Conservation (phyloP, 1,140 invertebrate species). For the Notospermus geniculatus region DNA sequence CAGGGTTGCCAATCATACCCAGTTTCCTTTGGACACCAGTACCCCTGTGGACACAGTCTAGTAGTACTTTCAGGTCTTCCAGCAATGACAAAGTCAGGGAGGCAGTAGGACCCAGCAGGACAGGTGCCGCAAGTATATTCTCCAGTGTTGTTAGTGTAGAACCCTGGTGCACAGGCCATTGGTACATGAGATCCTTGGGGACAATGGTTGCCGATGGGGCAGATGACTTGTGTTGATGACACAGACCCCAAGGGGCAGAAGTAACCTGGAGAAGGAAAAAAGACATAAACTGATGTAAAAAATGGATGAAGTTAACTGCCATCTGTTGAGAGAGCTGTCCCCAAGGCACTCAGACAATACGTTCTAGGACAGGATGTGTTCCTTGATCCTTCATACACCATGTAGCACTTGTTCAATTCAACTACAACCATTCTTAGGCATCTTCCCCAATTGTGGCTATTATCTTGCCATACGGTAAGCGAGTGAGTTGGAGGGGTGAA, state of each 20-base stretch:
- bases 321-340: no score
- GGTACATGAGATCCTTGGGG: slow-evolving; percentile 33
- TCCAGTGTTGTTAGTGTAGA: slow-evolving; percentile 34
- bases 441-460: no score
- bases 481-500: no score
- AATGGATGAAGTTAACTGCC: no score
- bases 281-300: neutral
- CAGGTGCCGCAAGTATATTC: slow-evolving; percentile 29
- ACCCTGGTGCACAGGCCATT: slow-evolving; percentile 36
- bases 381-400: no score
- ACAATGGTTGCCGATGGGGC: slow-evolving; percentile 40
- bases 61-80: slow-evolving; percentile 30
- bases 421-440: no score
- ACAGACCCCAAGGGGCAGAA: slow-evolving; percentile 44
- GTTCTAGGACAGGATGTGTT: no score
- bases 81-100: slow-evolving; percentile 35
- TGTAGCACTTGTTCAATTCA: no score
- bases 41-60: slow-evolving; percentile 39
- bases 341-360: no score
- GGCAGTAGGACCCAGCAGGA: slow-evolving; percentile 51
- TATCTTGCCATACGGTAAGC: no score
- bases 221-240: slow-evolving; percentile 36
- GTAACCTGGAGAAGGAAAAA: slow-evolving; percentile 30
- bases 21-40: slow-evolving; percentile 49
- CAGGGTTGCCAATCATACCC: slow-evolving; percentile 46